A percentile compares a stretch with the other conserved stretches of the same genome.
Evolutionary conservation across 2,113 vertebrate species (phyloP).

Genomic region (Misgurnus anguillicaudatus): DNA sequence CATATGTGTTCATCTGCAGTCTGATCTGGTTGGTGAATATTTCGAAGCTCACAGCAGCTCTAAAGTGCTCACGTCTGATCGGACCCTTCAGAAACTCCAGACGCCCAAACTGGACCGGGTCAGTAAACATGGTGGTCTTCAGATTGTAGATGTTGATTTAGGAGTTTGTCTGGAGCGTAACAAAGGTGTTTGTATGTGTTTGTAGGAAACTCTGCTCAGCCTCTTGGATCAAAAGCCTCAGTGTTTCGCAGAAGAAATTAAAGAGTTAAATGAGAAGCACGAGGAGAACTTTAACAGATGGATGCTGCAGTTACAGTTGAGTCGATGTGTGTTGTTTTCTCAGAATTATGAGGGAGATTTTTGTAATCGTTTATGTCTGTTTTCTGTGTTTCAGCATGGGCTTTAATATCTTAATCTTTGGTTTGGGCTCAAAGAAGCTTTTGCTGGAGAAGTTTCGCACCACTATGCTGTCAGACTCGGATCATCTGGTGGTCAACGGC

Average conservation of each 20-base stretch:
- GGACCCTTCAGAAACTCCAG: constrained; percentile 87
- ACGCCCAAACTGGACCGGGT: constrained; percentile 89
- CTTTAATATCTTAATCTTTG: constrained; percentile 92
- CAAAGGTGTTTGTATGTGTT: background rate
- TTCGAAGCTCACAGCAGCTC: constrained; percentile 97
- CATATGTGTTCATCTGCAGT: constrained; percentile 65
- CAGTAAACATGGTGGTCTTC: constrained; percentile 16
- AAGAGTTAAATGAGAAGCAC: constrained; percentile 81
- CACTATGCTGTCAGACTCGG: constrained; percentile 76
- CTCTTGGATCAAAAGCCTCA: constrained; percentile 80
- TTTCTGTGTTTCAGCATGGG: constrained; percentile 77
- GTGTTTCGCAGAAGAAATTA: constrained; percentile 82
- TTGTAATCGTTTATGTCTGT: background rate
- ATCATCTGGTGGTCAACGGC: constrained; percentile 93
- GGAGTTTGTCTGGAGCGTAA: background rate
- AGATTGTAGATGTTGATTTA: background rate
- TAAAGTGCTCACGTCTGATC: constrained; percentile 92
- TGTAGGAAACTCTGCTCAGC: constrained; percentile 81
- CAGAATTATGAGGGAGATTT: background rate
- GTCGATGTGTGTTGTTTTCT: constrained; percentile 9
- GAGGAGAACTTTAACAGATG: constrained; percentile 88
- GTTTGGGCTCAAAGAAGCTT: constrained; percentile 91
- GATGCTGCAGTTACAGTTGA: constrained; percentile 94
- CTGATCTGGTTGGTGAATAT: constrained; percentile 88
- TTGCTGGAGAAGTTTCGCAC: constrained; percentile 90